Percentiles rank a stretch among this genome's conserved stretches.
phyloP scores from a whole-genome alignment of 2,113 vertebrate species.

The Crotalus tigris region DNA sequence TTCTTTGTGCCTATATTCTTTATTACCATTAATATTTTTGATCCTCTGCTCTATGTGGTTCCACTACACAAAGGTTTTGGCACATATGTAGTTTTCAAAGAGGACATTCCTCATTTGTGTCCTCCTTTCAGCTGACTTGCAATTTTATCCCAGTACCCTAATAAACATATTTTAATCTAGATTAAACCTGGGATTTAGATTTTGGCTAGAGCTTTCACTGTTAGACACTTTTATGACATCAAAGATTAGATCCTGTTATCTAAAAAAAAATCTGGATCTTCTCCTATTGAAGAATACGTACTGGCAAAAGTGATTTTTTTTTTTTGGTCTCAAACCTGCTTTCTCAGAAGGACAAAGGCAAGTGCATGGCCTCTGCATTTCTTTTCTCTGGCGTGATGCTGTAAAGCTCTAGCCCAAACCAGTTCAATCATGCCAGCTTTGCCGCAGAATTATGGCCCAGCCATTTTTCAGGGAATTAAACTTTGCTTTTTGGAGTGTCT shows the following conservation, averaged over 20 bases:
- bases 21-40: background rate
- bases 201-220: background rate
- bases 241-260: background rate
- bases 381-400: background rate
- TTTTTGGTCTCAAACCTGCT: conserved; percentile 5
- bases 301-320: background rate
- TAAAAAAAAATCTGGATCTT: background rate
- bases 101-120: background rate
- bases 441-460: background rate
- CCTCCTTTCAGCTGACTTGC: background rate
- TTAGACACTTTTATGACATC: background rate
- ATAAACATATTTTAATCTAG: background rate
- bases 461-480: conserved; percentile 18
- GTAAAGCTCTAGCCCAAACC: background rate
- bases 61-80: background rate
- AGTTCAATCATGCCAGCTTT: conserved; percentile 27
- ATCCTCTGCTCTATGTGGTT: background rate
- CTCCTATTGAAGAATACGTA: background rate
- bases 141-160: background rate
- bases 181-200: background rate
- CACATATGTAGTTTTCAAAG: background rate
- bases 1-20: background rate
- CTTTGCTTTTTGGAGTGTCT: conserved; percentile 1
- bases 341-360: background rate
- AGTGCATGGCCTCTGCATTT: background rate